A percentile compares a stretch with the other conserved stretches of the same genome.
Conservation (phyloP, 2,888 invertebrate species). For the Drosophila mayaguana region DNA sequence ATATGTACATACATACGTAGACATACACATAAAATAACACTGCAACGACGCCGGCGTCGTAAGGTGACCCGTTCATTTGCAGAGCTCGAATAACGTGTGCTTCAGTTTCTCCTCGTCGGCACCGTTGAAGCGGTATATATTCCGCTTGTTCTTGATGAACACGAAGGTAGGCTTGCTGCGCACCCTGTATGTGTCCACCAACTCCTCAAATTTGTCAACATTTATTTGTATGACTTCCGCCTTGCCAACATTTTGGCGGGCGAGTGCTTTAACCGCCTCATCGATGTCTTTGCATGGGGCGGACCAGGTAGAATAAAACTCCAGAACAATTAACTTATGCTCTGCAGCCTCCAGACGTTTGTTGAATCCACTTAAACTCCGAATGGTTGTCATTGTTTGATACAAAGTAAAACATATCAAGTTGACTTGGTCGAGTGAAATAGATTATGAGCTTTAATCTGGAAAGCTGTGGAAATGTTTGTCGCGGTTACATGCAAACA, state of each 20-base stretch:
- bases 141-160: background rate
- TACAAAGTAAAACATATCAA: background rate
- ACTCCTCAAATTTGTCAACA: slow-evolving; percentile 2
- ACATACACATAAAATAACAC: background rate
- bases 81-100: background rate
- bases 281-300: background rate
- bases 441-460: background rate
- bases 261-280: slow-evolving; percentile 3
- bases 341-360: background rate
- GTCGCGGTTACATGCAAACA: background rate
- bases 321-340: slow-evolving; percentile 1
- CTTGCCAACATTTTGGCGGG: slow-evolving; percentile 3
- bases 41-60: background rate
- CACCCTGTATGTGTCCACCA: slow-evolving; percentile 4
- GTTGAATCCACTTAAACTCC: slow-evolving; percentile 5
- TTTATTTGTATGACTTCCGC: slow-evolving; percentile 2
- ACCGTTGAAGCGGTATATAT: background rate
- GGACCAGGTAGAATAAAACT: background rate
- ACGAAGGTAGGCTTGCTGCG: slow-evolving; percentile 1
- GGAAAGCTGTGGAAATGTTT: background rate
- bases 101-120: slow-evolving; percentile 7
- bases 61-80: background rate
- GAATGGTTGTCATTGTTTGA: background rate
- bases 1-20: background rate
- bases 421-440: background rate